phyloP scores from a whole-genome alignment of 2,888 invertebrate genomes.

The Pachycephus smyrnensis region DNA sequence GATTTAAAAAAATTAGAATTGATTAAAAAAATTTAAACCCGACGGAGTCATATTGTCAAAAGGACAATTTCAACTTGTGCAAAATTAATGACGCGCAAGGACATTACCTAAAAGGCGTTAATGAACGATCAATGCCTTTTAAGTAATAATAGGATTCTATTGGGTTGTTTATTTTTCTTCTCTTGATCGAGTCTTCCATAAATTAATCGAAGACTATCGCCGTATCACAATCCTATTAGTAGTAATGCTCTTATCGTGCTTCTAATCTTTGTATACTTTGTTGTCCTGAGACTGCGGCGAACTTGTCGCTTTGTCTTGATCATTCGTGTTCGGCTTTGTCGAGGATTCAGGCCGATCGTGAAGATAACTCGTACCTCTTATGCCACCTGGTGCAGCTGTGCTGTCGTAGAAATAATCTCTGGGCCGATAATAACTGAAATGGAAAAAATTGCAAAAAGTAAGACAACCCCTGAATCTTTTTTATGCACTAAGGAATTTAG shows the following conservation, averaged over 20 bases:
- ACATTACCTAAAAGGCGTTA: slow-evolving; percentile 9
- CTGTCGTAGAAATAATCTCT: slow-evolving; percentile 60
- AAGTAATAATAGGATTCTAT: neutral
- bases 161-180: neutral
- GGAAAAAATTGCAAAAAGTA: slow-evolving; percentile 8
- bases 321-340: slow-evolving; percentile 50
- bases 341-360: slow-evolving; percentile 57
- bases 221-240: slow-evolving; percentile 7
- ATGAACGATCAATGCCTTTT: slow-evolving; percentile 5
- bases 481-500: neutral
- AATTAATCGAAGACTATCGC: neutral
- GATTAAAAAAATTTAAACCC: neutral
- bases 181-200: neutral
- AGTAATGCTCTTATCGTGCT: slow-evolving; percentile 4
- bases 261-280: slow-evolving; percentile 55
- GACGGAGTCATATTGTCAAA: neutral
- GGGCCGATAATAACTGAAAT: slow-evolving; percentile 54
- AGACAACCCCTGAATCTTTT: neutral
- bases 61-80: neutral
- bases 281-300: slow-evolving; percentile 55
- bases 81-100: neutral
- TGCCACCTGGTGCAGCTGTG: slow-evolving; percentile 54
- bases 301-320: slow-evolving; percentile 55
- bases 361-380: slow-evolving; percentile 53
- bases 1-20: neutral